phyloP scores from a whole-genome alignment of 2,888 invertebrate species.

The Tholera decimalis region DNA sequence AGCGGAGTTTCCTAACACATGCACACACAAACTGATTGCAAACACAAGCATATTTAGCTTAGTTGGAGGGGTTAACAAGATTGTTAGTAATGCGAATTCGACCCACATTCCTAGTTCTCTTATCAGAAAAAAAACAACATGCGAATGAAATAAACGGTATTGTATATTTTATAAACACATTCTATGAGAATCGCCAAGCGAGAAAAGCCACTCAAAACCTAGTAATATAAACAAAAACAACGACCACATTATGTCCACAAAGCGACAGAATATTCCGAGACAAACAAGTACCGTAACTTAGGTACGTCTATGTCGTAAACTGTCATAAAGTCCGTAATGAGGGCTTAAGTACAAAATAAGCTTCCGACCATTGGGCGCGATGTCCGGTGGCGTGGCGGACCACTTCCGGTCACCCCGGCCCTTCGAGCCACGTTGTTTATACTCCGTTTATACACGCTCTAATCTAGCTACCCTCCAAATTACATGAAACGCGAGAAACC shows the following conservation, averaged over 20 bases:
- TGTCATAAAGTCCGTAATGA: conserved; percentile 67
- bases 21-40: no score
- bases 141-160: no score
- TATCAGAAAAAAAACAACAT: background rate
- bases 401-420: conserved; percentile 58
- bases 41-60: no score
- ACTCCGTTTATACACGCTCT: conserved; percentile 30
- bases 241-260: background rate
- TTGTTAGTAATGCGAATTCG: no score
- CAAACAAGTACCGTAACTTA: background rate
- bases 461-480: conserved; percentile 31
- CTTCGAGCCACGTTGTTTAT: conserved; percentile 57
- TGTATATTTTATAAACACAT: no score
- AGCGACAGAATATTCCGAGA: background rate
- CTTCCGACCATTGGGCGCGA: conserved; percentile 65
- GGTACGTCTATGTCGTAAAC: conserved; percentile 45
- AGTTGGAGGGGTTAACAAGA: no score
- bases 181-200: background rate
- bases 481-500: conserved; percentile 25
- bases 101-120: no score
- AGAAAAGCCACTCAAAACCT: background rate
- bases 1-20: no score
- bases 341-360: conserved; percentile 67
- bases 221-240: background rate
- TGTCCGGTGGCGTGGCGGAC: conserved; percentile 61